These are phyloP conservation scores for Monarcha castaneiventris DNA, from an alignment of 2,113 vertebrate species.

Conservation along the genomic window DNA sequence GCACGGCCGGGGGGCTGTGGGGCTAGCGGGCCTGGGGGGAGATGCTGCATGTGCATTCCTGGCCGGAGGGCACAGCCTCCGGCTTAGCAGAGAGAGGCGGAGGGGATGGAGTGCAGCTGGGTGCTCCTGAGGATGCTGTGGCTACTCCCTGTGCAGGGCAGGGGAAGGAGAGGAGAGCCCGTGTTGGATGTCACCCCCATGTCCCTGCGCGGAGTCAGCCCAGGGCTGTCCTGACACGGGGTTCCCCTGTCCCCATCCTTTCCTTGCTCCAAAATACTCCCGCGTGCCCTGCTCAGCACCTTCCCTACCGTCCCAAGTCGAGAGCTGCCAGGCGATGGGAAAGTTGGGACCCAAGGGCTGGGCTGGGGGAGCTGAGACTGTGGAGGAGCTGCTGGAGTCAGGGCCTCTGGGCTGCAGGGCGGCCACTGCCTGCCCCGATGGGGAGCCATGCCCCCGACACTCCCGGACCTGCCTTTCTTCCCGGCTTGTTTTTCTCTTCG, in stretches of 20 bases:
- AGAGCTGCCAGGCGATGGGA: fast-evolving
- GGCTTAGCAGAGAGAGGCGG: not conserved
- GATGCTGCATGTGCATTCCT: not conserved
- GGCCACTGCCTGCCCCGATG: not conserved
- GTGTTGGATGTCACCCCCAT: not conserved
- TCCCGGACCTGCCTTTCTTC: not conserved
- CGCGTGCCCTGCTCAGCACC: not conserved
- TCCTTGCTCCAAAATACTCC: not conserved
- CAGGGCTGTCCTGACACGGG: not conserved
- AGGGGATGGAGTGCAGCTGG: not conserved
- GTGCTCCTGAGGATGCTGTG: not conserved
- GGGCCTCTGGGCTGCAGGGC: not conserved
- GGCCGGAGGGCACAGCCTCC: not conserved
- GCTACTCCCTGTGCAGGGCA: not conserved
- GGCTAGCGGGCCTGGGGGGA: not conserved
- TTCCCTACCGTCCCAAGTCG: fast-evolving
- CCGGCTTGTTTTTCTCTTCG: fast-evolving
- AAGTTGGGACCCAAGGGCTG: not conserved
- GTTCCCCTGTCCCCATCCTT: not conserved
- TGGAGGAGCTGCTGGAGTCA: not conserved
- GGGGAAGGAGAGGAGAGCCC: not conserved
- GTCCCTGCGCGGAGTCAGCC: not conserved
- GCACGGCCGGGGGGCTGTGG: not conserved
- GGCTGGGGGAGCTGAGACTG: not conserved
- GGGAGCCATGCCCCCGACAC: fast-evolving